A percentile compares a stretch with the other conserved stretches of the same genome.
Conservation (phyloP, 2,113 vertebrate species). For the Piaya cayana region DNA sequence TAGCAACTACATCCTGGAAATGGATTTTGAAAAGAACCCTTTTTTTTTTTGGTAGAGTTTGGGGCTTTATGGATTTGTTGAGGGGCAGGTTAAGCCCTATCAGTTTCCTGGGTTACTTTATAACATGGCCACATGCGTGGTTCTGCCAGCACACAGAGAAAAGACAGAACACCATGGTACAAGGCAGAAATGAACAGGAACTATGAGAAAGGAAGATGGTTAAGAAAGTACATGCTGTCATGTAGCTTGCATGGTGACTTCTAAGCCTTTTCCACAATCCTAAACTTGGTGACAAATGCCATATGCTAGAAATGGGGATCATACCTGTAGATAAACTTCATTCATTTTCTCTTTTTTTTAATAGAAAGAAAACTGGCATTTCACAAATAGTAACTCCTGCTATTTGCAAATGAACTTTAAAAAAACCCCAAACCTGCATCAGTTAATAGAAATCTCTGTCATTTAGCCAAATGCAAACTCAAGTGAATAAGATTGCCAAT, state of each 20-base stretch:
- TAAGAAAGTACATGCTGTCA: not conserved
- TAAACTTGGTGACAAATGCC: not conserved
- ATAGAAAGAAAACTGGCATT: constrained; percentile 43
- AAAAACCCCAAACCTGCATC: not conserved
- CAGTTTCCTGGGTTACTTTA: not conserved
- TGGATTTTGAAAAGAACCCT: not conserved
- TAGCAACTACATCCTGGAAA: not conserved
- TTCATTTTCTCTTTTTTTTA: constrained; percentile 30
- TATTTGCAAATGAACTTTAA: constrained; percentile 26
- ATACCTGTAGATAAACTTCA: not conserved
- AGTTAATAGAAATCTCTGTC: constrained; percentile 58
- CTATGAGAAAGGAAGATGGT: not conserved
- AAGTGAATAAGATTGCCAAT: constrained; percentile 62
- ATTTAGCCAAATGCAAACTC: constrained; percentile 64
- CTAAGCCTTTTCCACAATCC: not conserved
- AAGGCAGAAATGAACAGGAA: not conserved
- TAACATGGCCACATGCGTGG: not conserved
- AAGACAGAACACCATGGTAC: not conserved
- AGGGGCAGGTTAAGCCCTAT: not conserved
- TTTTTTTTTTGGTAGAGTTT: not conserved
- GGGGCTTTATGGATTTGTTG: not conserved
- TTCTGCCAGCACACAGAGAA: not conserved
- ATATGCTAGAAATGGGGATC: not conserved
- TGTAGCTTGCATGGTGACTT: not conserved
- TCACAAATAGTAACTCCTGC: constrained; percentile 61